These are phyloP conservation scores for Pediacus dermestoides DNA, from an alignment of 2,888 invertebrate species.

Conservation along the genomic window DNA sequence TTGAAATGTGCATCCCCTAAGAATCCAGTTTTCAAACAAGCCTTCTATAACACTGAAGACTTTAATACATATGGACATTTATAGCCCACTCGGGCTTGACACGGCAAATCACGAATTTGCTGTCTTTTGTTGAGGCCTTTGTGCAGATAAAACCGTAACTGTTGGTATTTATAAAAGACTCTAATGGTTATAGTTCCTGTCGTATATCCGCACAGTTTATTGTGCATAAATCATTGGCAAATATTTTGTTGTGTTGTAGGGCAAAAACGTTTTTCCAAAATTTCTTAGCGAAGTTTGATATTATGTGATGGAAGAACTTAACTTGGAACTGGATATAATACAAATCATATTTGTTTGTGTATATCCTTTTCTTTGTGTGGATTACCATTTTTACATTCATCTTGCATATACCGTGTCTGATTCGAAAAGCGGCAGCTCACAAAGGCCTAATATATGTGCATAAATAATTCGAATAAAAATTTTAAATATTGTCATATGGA, in stretches of 20 bases:
- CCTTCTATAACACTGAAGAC: conserved; percentile 29
- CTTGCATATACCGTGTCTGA: conserved; percentile 36
- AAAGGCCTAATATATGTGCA: conserved; percentile 42
- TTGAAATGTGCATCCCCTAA: no score
- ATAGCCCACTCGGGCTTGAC: conserved; percentile 43
- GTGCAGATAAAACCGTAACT: conserved; percentile 43
- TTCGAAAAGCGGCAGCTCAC: conserved; percentile 40
- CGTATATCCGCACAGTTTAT: no score
- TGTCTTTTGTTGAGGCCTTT: conserved; percentile 43
- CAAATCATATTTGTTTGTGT: conserved; percentile 39
- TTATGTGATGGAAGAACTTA: no score
- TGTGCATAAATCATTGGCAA: no score
- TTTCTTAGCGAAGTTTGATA: no score
- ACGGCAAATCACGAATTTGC: conserved; percentile 47
- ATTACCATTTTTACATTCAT: conserved; percentile 37
- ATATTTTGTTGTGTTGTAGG: no score
- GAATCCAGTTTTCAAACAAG: conserved; percentile 19
- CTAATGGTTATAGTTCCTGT: conserved; percentile 43
- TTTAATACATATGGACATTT: conserved; percentile 44
- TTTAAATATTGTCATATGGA: conserved; percentile 40
- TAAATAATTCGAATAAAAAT: conserved; percentile 44
- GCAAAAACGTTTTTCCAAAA: no score
- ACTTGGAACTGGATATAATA: conserved; percentile 22
- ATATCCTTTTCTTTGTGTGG: conserved; percentile 31
- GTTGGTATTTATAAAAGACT: conserved; percentile 44